Evolutionary conservation across 2,888 invertebrate species (phyloP), one percentile per base, ranked within the genome.

Genomic region (Gymnoscelis rufifasciata): DNA sequence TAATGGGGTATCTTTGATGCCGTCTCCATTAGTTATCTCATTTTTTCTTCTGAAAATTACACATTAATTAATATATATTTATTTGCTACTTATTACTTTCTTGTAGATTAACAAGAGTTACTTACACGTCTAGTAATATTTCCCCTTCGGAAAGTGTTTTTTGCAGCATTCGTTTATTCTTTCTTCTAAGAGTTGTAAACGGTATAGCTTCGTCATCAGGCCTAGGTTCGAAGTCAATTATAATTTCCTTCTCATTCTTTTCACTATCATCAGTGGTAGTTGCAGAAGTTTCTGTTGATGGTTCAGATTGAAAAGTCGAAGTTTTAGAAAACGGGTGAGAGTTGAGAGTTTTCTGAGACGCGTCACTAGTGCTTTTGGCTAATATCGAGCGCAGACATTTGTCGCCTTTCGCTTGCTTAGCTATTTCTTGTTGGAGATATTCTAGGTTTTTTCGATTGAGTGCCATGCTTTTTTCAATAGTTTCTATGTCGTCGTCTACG

Each of bases 171-270:
- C 83, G 87, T 61, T 84, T 89, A 55, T 83, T 88, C 68, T 89
- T 89, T 44, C 88, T 87, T 24, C 72, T 67, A 30, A 86, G 60
- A 2, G 90, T 90, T 50, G 91, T 90, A 41, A 91, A 91, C 40
- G 91, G 91, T 41, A 92, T 91, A 11, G 93, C 91, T 57, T 91
- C 91, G 31, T 90, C 90, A 40, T 91, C 91, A 8, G 91, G 82
- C 52, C 92, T 90, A 4, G 96, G 96, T 78, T 96, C 95, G 72
- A 95, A 96, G 71, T 96, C 94, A 57, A 96, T 95, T 52, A 96
- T 93, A 45, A 96, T 95, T 81, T 95, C 95, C 60, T 91, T 91
- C 71, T 93, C 93, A 64, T 92, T 92, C 59, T 91, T 90, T 54
- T 91, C 88, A 70, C 90, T 88, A 36, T 89, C 88, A 53, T 87